Percentiles rank a stretch among this genome's conserved stretches.
phyloP scores from a whole-genome alignment of 2,797 vertebrate species.

The Pseudochaenichthys georgianus region DNA sequence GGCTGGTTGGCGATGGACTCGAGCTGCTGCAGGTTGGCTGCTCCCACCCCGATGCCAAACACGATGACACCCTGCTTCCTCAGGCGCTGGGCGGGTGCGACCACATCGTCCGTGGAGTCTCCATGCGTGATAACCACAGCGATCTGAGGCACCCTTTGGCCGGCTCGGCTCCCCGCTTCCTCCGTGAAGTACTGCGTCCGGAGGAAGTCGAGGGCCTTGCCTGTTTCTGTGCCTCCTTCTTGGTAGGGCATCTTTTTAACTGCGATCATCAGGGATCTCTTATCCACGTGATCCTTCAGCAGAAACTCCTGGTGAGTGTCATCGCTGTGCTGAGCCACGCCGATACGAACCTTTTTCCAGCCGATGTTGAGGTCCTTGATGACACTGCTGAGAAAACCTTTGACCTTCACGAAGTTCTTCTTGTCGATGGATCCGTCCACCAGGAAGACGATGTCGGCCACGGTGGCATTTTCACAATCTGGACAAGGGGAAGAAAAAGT shows the following conservation, averaged over 20 bases:
- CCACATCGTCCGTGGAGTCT: conserved; percentile 73
- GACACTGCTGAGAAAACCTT: conserved; percentile 73
- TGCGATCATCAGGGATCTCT: conserved; percentile 61
- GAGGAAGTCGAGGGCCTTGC: conserved; percentile 79
- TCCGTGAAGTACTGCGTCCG: conserved; percentile 70
- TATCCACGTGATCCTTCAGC: conserved; percentile 74
- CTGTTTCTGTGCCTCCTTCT: conserved; percentile 67
- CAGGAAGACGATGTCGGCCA: conserved; percentile 87
- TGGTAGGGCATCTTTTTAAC: too few relatives aligned
- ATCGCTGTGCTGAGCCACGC: conserved; percentile 81
- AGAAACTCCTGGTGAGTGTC: conserved; percentile 74
- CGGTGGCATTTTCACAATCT: conserved; percentile 79
- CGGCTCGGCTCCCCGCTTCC: conserved; percentile 71
- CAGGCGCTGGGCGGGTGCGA: conserved; percentile 64
- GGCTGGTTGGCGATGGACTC: conserved; percentile 81
- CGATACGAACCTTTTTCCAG: conserved; percentile 72
- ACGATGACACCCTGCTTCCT: conserved; percentile 76
- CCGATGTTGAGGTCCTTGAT: conserved; percentile 78
- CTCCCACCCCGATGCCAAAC: conserved; percentile 80
- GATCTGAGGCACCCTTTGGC: conserved; percentile 80
- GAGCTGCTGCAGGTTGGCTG: conserved; percentile 60
- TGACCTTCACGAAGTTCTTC: conserved; percentile 77
- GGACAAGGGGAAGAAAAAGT: not conserved
- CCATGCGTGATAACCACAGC: conserved; percentile 84
- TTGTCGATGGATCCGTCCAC: conserved; percentile 81